Evolutionary conservation across 2,113 vertebrate genomes (phyloP).

Genomic region (Semicossyphus pulcher): DNA sequence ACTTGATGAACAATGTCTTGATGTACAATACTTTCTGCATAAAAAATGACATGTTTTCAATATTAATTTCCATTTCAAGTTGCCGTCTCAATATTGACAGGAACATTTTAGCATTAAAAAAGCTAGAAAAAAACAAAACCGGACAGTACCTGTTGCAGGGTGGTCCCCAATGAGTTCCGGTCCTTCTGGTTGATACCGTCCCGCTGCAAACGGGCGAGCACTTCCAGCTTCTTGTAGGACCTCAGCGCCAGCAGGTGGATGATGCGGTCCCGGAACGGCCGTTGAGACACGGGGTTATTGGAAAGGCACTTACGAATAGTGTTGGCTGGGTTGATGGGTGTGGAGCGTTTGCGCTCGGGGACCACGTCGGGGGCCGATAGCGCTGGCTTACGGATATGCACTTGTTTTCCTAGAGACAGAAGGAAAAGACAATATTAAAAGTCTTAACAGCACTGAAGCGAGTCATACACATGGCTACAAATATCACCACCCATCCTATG

Average conservation of each 20-base stretch:
- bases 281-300: constrained; percentile 85
- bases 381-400: constrained; percentile 87
- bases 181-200: constrained; percentile 93
- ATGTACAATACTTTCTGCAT: neutral
- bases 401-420: constrained; percentile 84
- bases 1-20: neutral
- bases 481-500: neutral
- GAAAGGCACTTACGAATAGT: constrained; percentile 86
- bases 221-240: constrained; percentile 93
- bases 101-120: neutral
- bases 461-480: neutral
- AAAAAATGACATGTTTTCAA: neutral
- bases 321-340: constrained; percentile 89
- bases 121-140: neutral
- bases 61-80: neutral
- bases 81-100: neutral
- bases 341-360: constrained; percentile 90
- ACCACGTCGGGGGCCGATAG: constrained; percentile 82
- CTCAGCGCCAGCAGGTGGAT: constrained; percentile 91
- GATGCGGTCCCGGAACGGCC: constrained; percentile 89
- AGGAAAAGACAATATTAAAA: neutral
- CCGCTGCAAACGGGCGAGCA: constrained; percentile 89
- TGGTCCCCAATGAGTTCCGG: constrained; percentile 79
- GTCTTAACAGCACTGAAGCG: neutral
- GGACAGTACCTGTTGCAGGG: constrained; percentile 79